Evolutionary conservation across 2,797 vertebrate species (phyloP).

Genomic region (Gallinago nigripennis): DNA sequence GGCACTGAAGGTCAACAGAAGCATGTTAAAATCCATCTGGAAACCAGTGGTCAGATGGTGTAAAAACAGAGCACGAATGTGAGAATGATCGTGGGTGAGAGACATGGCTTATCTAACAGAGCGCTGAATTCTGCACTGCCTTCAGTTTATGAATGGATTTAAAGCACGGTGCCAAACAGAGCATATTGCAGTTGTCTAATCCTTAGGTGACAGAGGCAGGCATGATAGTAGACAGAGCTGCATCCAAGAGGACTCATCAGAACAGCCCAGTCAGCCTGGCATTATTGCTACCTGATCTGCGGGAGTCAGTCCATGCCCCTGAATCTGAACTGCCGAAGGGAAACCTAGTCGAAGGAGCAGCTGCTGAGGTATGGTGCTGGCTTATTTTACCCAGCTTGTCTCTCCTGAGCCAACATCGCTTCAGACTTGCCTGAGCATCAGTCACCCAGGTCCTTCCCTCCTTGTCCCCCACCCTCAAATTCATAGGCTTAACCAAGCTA

Average conservation of each 20-base stretch:
- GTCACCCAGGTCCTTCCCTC: neutral
- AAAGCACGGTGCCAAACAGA: constrained; percentile 51
- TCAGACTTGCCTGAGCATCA: neutral
- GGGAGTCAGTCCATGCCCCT: neutral
- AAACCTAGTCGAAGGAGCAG: neutral
- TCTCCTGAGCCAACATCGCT: neutral
- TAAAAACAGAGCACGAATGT: neutral
- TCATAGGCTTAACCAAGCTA: neutral
- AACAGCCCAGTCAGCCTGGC: constrained; percentile 36
- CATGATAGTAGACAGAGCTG: constrained; percentile 39
- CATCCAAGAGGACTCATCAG: constrained; percentile 44
- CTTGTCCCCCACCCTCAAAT: neutral
- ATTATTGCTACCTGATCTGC: constrained; percentile 28
- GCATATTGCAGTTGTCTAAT: constrained; percentile 66
- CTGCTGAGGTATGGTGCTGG: neutral
- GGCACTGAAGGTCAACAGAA: neutral
- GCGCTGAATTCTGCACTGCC: constrained; percentile 5
- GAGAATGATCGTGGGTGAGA: constrained; percentile 12
- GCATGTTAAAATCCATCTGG: neutral
- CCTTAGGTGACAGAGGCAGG: constrained; percentile 57
- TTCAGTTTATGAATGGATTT: constrained; percentile 60
- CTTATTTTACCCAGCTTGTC: neutral
- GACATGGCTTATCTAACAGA: constrained; percentile 6
- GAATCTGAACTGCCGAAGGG: neutral
- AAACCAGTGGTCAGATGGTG: constrained; percentile 22